phyloP scores from a whole-genome alignment of 2,113 vertebrate species.

The Crotalus helleri region DNA sequence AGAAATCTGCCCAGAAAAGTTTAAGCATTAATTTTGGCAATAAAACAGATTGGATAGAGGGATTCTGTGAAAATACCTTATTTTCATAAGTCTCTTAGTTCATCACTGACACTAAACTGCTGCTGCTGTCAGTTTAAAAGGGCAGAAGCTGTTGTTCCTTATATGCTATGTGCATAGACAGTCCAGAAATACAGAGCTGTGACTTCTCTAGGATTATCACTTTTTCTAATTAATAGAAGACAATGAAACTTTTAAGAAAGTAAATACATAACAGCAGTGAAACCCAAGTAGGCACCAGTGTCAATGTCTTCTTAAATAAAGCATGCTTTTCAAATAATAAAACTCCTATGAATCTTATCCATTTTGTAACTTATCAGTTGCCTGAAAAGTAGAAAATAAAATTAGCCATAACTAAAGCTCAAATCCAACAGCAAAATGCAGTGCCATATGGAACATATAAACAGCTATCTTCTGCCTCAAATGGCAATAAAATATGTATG shows the following conservation, averaged over 20 bases:
- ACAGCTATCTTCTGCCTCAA: not conserved
- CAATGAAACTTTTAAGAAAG: not conserved
- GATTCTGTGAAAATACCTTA: not conserved
- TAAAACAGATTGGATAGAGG: not conserved
- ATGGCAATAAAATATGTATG: not conserved
- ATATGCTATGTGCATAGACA: not conserved
- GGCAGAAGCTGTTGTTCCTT: not conserved
- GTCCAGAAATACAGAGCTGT: not conserved
- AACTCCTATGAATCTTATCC: not conserved
- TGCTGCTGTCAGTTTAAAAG: not conserved
- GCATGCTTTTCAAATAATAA: not conserved
- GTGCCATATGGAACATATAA: not conserved
- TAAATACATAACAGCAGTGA: not conserved
- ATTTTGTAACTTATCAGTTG: not conserved
- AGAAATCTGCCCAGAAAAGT: not conserved
- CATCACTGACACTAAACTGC: not conserved
- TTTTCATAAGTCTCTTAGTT: conserved; percentile 2
- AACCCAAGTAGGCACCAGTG: not conserved
- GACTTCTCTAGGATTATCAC: not conserved
- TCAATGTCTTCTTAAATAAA: not conserved
- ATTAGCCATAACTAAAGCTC: not conserved
- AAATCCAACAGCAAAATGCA: not conserved
- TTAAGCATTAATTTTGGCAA: not conserved
- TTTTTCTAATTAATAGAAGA: not conserved
- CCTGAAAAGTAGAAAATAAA: not conserved